Percentiles rank a stretch among this genome's conserved stretches.
These are phyloP conservation scores for Grapholita molesta DNA, from an alignment of 1,140 invertebrate genomes.

Conservation along the genomic window DNA sequence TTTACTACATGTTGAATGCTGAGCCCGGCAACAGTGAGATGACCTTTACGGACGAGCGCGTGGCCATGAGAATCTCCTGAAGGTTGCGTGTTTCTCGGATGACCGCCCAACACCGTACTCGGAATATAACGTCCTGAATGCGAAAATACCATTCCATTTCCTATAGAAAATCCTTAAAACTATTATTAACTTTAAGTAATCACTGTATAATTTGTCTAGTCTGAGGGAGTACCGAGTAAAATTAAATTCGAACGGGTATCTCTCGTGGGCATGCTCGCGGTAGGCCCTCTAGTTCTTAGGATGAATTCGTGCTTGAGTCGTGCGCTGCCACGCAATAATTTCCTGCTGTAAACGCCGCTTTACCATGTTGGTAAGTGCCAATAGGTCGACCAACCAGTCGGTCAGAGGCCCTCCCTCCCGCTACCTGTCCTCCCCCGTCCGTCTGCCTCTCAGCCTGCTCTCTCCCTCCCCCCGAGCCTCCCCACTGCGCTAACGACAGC, in stretches of 20 bases:
- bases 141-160: not conserved
- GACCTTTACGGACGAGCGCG: slow-evolving; percentile 64
- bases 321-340: slow-evolving; percentile 6
- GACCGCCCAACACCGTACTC: not conserved
- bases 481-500: slow-evolving; percentile 44
- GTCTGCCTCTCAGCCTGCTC: slow-evolving; percentile 43
- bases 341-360: slow-evolving; percentile 11
- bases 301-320: not conserved
- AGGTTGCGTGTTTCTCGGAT: slow-evolving; percentile 52
- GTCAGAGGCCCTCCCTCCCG: slow-evolving; percentile 71
- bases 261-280: too few species aligned
- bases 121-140: not conserved
- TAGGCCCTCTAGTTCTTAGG: not conserved
- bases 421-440: slow-evolving; percentile 52
- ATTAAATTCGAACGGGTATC: too few species aligned
- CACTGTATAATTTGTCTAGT: not conserved
- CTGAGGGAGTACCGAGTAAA: too few species aligned
- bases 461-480: slow-evolving; percentile 41
- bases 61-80: slow-evolving; percentile 66
- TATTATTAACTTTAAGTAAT: not conserved
- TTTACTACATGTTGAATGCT: not conserved
- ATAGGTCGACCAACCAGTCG: slow-evolving; percentile 75
- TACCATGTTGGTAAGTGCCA: slow-evolving; percentile 38
- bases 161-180: not conserved
- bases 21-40: slow-evolving; percentile 41